A percentile compares a stretch with the other conserved stretches of the same genome.
Evolutionary conservation across 1,140 invertebrate species (phyloP).

Genomic region (Temnothorax curvispinosus): DNA sequence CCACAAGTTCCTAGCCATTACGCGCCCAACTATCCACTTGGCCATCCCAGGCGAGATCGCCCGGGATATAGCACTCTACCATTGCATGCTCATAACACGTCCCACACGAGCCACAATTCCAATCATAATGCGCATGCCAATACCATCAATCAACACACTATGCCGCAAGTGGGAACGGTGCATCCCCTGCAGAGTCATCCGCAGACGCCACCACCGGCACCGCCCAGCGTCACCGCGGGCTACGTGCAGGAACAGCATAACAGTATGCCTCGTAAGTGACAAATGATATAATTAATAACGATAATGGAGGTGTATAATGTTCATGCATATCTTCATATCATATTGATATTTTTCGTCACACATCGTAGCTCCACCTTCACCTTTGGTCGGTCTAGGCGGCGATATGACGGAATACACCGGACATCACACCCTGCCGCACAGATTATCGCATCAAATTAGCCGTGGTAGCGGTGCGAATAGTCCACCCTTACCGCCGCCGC

Average conservation of each 20-base stretch:
- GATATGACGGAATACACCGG: slow-evolving; percentile 85
- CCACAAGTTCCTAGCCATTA: slow-evolving; percentile 98
- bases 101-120: slow-evolving; percentile 78
- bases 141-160: slow-evolving; percentile 84
- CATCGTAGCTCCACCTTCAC: slow-evolving; percentile 90
- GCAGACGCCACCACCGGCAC: slow-evolving; percentile 88
- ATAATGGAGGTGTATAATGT: not conserved
- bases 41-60: slow-evolving; percentile 91
- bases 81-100: slow-evolving; percentile 85
- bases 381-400: slow-evolving; percentile 88
- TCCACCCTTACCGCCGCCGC: slow-evolving; percentile 94
- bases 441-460: slow-evolving; percentile 87
- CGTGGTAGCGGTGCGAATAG: slow-evolving; percentile 86
- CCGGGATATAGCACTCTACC: slow-evolving; percentile 94
- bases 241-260: slow-evolving; percentile 88
- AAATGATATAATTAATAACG: not conserved
- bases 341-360: slow-evolving; percentile 10
- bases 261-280: slow-evolving; percentile 93
- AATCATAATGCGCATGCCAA: slow-evolving; percentile 83
- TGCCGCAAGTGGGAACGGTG: slow-evolving; percentile 88
- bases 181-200: slow-evolving; percentile 87
- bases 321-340: not conserved
- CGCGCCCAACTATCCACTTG: slow-evolving; percentile 96
- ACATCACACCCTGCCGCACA: slow-evolving; percentile 87
- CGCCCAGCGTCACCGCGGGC: slow-evolving; percentile 82